A percentile compares a stretch with the other conserved stretches of the same genome.
These are phyloP conservation scores for Drosophila kanekoi DNA, from an alignment of 2,888 invertebrate species.

Conservation along the genomic window DNA sequence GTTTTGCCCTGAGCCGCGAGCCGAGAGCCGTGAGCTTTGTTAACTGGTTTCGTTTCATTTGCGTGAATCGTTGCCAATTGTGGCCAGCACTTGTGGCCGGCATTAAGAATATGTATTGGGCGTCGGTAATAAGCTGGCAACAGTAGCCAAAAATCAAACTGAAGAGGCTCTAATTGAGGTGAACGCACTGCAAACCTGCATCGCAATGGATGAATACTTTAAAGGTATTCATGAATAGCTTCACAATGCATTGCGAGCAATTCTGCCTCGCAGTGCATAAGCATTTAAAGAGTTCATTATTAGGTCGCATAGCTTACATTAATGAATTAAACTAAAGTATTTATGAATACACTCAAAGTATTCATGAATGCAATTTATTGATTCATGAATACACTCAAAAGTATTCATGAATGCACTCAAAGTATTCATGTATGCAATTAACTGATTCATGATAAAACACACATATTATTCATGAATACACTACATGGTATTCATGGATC, in stretches of 20 bases:
- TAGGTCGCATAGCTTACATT: no score
- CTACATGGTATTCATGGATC: background rate
- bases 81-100: constrained; percentile 2
- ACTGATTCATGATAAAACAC: no score
- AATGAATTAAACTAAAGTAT: no score
- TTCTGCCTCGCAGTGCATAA: no score
- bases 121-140: constrained; percentile 7
- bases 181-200: constrained; percentile 16
- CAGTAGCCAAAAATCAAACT: constrained; percentile 1
- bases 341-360: no score
- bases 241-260: background rate
- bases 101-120: constrained; percentile 14
- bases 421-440: background rate
- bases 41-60: constrained; percentile 34
- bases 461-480: background rate
- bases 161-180: constrained; percentile 20
- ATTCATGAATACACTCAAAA: background rate
- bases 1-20: constrained; percentile 5
- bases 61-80: constrained; percentile 28
- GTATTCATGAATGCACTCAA: background rate
- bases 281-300: no score
- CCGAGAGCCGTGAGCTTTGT: constrained; percentile 17
- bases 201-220: background rate
- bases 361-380: background rate
- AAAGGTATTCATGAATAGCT: constrained; percentile 1